Evolutionary conservation across 2,797 vertebrate species (phyloP), one percentile per base, ranked within the genome.

Genomic region (Gobio occitaniae): DNA sequence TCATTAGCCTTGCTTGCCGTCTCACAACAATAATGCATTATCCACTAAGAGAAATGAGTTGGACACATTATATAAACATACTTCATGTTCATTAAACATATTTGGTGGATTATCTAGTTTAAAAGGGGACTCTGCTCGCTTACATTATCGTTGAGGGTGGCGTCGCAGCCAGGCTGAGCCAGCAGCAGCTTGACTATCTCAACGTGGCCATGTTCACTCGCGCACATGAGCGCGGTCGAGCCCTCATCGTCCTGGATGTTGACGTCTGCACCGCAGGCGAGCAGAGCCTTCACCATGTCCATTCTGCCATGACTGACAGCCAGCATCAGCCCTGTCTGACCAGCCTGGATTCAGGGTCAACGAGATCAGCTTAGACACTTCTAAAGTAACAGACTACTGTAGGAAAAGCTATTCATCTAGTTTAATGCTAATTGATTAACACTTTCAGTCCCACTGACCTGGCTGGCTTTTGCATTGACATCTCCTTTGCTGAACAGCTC

Each of bases 181-280:
- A 99, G 94, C 87, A 99, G 94, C 90, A 99, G 96, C 86, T 98
- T 98, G 66, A 99, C 98, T 2, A 99, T 99, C 93, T 99, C 97
- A 2, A 96, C 97, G 0, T 99, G 98, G 3, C 98, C 98, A 0
- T 99, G 98, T 76, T 99, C 98, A 19, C 98, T 98, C 89, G 98
- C 98, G 6, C 98, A 99, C 98, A 99, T 99, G 86, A 99, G 95
- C 16, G 98, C 98, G 0, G 98, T 99, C 84, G 98, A 99, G 82
- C 98, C 98, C 89, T 99, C 98, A 0, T 99, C 97, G 0, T 99
- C 98, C 92, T 99, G 97, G 89, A 98, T 90, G 92, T 99, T 99
- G 90, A 99, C 97, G 2, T 99, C 96, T 5, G 97, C 97, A 3
- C 96, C 95, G 71, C 97, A 97, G 79, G 91, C 95, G 90, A 99